Base-by-base conservation (phyloP, 2,797 vertebrate species). In the Merluccius polli region DNA sequence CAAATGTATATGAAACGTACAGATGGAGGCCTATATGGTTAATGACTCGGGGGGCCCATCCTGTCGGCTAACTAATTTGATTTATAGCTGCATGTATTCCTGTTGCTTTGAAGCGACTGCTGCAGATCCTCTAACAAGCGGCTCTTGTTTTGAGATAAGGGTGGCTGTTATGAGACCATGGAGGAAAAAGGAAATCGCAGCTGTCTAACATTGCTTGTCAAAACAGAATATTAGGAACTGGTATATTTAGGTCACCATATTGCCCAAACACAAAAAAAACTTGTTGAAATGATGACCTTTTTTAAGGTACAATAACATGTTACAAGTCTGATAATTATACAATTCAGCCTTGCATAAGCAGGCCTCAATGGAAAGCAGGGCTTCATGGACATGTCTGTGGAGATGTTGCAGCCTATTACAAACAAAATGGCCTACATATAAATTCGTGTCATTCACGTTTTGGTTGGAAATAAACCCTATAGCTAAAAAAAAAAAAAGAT, bases 161-260 rank as follows among this genome's bases (percentile, higher is more conserved):
- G 67, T 75, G 7, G 71, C 33, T 70, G 71, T 12, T 24, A 33
- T 86, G 85, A 88, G 80, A 87, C 85, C 10, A 10, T 1, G 36
- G 30, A 85, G 73, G 78, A 80, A 87, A 82, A 79, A 71, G 77
- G 73, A 85, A 82, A 74, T 32, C 36, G 2, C 3, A 33, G n/a
- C 63, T 67, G 59, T 82, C 63, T 21, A 72, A 59, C 78, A 3
- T 79, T 77, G 31, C 74, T 76, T 31, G 5, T 76, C 33, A 63
- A 70, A 81, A 78, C 71, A 27, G 5, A 77, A 36, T 38, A 32
- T 71, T 35, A 11, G 21, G 4, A 73, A 2, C 80, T 71, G 73
- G 52, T 72, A 24, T 77, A 79, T 74, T 27, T 35, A 15, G 24
- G 76, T 77, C 41, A 1, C 21, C 4, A 36, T n/a, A 30, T 32